Conservation (phyloP, 2,113 vertebrate genomes). For the Monopterus albus region DNA sequence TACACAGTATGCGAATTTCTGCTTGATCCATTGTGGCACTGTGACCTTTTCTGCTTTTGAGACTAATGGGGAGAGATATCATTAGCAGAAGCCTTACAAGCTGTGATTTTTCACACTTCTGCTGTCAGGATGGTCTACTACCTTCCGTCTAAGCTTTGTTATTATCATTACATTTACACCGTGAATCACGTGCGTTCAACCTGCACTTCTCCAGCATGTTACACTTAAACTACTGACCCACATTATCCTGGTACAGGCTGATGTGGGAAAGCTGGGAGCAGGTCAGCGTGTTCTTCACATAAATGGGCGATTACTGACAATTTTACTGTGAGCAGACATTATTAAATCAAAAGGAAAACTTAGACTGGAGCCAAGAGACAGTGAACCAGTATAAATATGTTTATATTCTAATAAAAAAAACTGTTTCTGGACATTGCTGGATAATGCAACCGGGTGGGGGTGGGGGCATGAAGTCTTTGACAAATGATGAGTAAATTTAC, state of each 20-base stretch:
- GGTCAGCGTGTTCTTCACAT: neutral
- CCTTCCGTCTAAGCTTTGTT: neutral
- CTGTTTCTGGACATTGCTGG: neutral
- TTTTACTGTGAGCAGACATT: neutral
- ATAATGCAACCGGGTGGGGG: neutral
- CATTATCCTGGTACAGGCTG: neutral
- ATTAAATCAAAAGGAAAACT: neutral
- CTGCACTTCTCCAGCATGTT: neutral
- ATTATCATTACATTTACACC: conserved; percentile 15
- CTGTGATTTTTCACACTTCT: conserved; percentile 63
- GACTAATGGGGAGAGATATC: conserved; percentile 60
- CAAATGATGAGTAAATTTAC: conserved; percentile 41
- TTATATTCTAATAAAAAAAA: neutral
- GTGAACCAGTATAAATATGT: neutral
- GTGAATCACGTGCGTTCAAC: neutral
- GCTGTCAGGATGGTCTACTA: conserved; percentile 38
- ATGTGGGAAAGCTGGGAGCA: neutral
- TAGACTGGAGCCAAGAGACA: neutral
- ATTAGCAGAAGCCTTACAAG: conserved; percentile 39
- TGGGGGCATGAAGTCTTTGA: conserved; percentile 6
- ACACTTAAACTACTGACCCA: neutral
- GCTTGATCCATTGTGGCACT: neutral
- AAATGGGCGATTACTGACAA: neutral
- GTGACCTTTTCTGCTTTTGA: conserved; percentile 65
- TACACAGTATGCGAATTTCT: neutral